Percentiles rank a stretch among this genome's conserved stretches.
These are phyloP conservation scores for Pentalonia nigronervosa DNA, from an alignment of 1,140 invertebrate species.

Conservation along the genomic window DNA sequence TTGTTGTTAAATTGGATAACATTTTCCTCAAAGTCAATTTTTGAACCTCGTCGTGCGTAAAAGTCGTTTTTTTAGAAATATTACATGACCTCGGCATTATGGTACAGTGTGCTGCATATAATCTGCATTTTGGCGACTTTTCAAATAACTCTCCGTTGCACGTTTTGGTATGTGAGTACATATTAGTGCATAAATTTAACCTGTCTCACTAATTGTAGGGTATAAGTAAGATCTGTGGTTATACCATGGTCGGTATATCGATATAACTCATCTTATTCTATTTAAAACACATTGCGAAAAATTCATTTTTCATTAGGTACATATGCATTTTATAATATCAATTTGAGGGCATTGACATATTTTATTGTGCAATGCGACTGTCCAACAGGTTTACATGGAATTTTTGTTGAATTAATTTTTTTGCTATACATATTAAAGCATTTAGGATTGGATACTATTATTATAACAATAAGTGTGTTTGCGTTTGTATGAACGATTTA, in stretches of 20 bases:
- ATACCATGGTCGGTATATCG: neutral
- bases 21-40: neutral
- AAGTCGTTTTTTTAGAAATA: neutral
- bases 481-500: neutral
- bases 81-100: neutral
- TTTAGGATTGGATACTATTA: neutral
- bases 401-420: neutral
- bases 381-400: neutral
- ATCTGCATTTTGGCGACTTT: conserved; percentile 35
- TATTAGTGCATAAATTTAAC: conserved; percentile 10
- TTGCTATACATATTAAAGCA: neutral
- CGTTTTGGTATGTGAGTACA: neutral
- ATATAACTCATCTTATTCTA: neutral
- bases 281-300: neutral
- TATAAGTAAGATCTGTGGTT: neutral
- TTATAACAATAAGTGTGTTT: neutral
- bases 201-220: neutral
- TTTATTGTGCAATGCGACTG: neutral
- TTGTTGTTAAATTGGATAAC: neutral
- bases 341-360: neutral
- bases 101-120: neutral
- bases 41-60: neutral
- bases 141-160: neutral
- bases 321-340: neutral
- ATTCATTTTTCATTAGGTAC: no score